phyloP scores from a whole-genome alignment of 2,888 invertebrate genomes.

The Leptinotarsa tumamoca region DNA sequence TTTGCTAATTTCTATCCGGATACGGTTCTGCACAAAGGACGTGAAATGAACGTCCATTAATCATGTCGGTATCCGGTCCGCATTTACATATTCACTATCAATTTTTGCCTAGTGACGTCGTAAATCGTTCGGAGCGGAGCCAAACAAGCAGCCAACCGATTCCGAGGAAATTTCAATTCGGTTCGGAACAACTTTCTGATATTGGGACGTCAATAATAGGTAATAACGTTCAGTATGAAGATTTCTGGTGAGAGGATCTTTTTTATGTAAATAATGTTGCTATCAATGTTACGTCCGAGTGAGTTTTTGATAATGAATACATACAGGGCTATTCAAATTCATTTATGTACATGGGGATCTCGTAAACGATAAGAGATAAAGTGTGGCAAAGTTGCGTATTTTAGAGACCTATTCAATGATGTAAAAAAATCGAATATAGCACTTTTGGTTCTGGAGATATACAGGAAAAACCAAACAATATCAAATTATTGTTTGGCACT shows the following conservation, averaged over 20 bases:
- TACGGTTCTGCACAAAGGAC: conserved; percentile 22
- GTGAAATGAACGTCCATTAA: conserved; percentile 50
- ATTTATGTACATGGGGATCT: too few species aligned
- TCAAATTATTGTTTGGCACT: too few species aligned
- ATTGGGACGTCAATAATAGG: background rate
- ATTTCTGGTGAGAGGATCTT: background rate
- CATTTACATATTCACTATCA: conserved; percentile 61
- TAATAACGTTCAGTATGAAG: background rate
- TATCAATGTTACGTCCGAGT: too few species aligned
- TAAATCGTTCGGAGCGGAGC: background rate
- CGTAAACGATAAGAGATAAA: too few species aligned
- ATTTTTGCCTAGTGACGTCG: conserved; percentile 59
- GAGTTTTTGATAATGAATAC: background rate
- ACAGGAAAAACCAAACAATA: too few species aligned
- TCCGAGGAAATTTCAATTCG: background rate
- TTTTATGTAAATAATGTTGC: too few species aligned
- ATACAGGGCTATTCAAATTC: too few species aligned
- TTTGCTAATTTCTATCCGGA: conserved; percentile 11
- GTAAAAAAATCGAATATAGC: too few species aligned
- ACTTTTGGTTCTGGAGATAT: too few species aligned
- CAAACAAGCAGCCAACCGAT: background rate
- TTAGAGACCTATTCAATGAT: too few species aligned
- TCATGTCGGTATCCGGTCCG: conserved; percentile 55
- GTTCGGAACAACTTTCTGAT: conserved; percentile 3
- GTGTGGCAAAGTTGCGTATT: too few species aligned